Evolutionary conservation across 2,797 vertebrate genomes (phyloP), one percentile per base, ranked within the genome.

Genomic region (Sorex maritimensis): DNA sequence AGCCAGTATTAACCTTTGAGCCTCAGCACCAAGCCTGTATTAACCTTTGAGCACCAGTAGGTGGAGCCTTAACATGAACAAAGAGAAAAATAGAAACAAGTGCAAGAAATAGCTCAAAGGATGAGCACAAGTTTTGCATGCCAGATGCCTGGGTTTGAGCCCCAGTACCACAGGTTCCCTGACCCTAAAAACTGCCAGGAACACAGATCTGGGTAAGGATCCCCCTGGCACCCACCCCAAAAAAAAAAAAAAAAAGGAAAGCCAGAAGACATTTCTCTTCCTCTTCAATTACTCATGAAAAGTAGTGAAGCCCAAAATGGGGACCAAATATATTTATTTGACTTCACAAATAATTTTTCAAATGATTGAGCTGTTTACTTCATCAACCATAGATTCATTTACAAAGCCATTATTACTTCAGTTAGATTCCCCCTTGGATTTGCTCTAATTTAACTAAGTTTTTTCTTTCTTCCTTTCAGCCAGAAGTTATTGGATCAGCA

Each of bases 401-500:
- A 52, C 58, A 74, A 84, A 63, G 28, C 55, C 4, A 30, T 77
- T 94, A 17, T 83, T 75, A 88, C 46, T 49, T 90, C 46, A 83
- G 0, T 80, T 92, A 89, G 91, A 84, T 67, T 92, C n/a, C 3
- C 52, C 72, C 52, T 2, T 82, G 65, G 7, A 65, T 93, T 17
- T 23, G 46, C 24, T 80, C 93, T 86, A 95, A 81, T 77, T 44
- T 79, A 91, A 67, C 86, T 15, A 93, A 10, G 44, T 24, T 78
- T 94, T 65, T 95, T 88, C 67, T 91, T 79, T 94, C 5, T 9
- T 92, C 92, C 38, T 86, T 94, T 88, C 94, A 99, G 99, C 98
- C 99, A 6, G 97, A 98, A 97, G 94, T 96, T 5, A 0, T 99
- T 6, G 99, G 99, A 73, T 98, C 97, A 67, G 98, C 99, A 3